These are phyloP conservation scores for Hexactinellida sp. DNA, from an alignment of 37 sponge, comb jelly and placozoan species.

Conservation along the genomic window DNA sequence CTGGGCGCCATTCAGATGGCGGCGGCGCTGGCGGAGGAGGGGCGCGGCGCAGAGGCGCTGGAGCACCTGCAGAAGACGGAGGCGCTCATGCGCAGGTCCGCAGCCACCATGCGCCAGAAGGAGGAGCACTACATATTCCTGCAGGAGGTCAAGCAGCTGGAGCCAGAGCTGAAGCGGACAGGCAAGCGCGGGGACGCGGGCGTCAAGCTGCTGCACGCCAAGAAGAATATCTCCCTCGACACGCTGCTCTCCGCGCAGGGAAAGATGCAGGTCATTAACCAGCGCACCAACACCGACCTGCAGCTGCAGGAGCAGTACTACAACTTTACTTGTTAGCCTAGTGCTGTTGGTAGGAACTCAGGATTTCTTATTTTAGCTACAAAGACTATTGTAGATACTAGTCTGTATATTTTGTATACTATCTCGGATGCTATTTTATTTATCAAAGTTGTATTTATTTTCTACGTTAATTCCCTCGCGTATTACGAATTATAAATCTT, in stretches of 20 bases:
- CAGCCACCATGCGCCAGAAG: constrained; percentile 51
- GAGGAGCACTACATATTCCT: constrained; percentile 70
- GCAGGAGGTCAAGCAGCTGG: constrained; percentile 35
- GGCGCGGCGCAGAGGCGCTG: constrained; percentile 52
- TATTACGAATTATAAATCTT: too few relatives aligned
- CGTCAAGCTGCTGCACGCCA: constrained; percentile 52
- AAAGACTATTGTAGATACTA: not conserved
- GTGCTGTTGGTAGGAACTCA: not conserved
- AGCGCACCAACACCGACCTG: constrained; percentile 47
- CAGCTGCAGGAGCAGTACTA: constrained; percentile 74
- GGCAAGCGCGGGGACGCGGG: constrained; percentile 21
- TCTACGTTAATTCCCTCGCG: not conserved
- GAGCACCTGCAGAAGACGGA: constrained; percentile 39
- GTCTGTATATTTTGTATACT: not conserved
- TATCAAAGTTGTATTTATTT: not conserved
- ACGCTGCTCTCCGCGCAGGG: constrained; percentile 64
- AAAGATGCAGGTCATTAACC: constrained; percentile 43
- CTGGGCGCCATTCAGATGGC: constrained; percentile 68
- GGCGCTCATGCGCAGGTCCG: constrained; percentile 44
- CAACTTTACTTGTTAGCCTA: constrained; percentile 25
- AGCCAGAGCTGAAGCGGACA: constrained; percentile 33
- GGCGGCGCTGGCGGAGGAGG: constrained; percentile 55
- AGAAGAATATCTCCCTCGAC: constrained; percentile 55
- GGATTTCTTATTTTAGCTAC: not conserved
- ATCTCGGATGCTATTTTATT: not conserved